phyloP scores from a whole-genome alignment of 1,140 invertebrate species.

The Drosophila prosaltans region DNA sequence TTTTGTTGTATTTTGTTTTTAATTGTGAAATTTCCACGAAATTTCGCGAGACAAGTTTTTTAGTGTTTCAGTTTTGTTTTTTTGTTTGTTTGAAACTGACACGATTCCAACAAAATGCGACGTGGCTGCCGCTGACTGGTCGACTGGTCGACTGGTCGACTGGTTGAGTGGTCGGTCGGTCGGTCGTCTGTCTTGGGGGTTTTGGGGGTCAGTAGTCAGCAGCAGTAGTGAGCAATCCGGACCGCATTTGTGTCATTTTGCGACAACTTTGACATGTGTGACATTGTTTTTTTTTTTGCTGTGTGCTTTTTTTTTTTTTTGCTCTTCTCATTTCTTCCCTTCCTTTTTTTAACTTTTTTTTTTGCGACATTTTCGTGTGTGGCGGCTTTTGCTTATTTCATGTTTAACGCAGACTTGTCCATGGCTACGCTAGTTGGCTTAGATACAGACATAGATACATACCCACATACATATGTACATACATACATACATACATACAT shows the following conservation, averaged over 20 bases:
- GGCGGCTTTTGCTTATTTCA: slow-evolving; percentile 43
- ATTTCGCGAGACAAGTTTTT: slow-evolving; percentile 69
- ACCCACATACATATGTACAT: slow-evolving; percentile 30
- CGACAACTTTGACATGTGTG: slow-evolving; percentile 81
- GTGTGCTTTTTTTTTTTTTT: not conserved
- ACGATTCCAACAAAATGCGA: slow-evolving; percentile 65
- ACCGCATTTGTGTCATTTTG: slow-evolving; percentile 80
- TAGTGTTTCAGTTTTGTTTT: slow-evolving; percentile 42
- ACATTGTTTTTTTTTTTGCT: slow-evolving; percentile 68
- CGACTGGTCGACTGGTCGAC: too few relatives aligned
- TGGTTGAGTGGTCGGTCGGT: too few relatives aligned
- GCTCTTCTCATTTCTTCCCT: slow-evolving; percentile 27
- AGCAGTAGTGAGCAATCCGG: slow-evolving; percentile 63
- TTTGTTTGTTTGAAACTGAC: slow-evolving; percentile 69
- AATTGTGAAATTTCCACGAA: slow-evolving; percentile 81
- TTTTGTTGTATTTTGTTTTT: slow-evolving; percentile 72
- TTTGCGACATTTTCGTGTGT: slow-evolving; percentile 74
- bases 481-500: slow-evolving; percentile 8
- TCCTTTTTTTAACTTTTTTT: slow-evolving; percentile 30
- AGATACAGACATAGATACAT: slow-evolving; percentile 62
- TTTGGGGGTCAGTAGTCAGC: slow-evolving; percentile 45
- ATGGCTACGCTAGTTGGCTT: slow-evolving; percentile 63
- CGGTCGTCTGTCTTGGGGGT: slow-evolving; percentile 23
- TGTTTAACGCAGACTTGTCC: slow-evolving; percentile 66
- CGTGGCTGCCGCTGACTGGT: slow-evolving; percentile 29